A percentile compares a stretch with the other conserved stretches of the same genome.
Conservation (phyloP, 2,113 vertebrate species). For the Micromys minutus region DNA sequence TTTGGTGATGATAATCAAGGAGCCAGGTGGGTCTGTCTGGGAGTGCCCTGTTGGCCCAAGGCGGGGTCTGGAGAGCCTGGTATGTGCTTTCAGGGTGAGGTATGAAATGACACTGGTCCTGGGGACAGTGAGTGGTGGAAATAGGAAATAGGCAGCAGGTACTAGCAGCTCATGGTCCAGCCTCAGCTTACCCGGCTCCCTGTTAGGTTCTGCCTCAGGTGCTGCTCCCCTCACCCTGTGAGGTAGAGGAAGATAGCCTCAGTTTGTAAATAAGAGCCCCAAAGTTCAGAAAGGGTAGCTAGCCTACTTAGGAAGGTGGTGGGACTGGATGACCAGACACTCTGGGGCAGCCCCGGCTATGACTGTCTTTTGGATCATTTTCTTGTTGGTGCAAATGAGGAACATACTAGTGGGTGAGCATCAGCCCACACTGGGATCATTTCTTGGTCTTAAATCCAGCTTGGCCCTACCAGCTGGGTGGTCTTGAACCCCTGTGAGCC, state of each 20-base stretch:
- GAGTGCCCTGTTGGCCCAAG: constrained; percentile 67
- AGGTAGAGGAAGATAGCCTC: background rate
- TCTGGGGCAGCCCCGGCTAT: background rate
- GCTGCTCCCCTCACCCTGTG: background rate
- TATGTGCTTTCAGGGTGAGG: constrained; percentile 52
- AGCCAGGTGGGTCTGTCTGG: background rate
- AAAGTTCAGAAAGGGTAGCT: background rate
- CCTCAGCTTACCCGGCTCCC: background rate
- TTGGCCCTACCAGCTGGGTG: background rate
- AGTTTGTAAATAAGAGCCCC: background rate
- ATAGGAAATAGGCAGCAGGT: background rate
- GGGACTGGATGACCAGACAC: background rate
- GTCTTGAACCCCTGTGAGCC: background rate
- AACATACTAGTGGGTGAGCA: background rate
- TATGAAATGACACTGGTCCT: background rate
- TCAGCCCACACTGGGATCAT: background rate
- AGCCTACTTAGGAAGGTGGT: background rate
- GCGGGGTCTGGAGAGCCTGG: constrained; percentile 4
- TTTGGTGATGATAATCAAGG: background rate
- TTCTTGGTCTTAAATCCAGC: background rate
- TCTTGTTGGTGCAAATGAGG: background rate
- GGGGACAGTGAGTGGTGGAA: background rate
- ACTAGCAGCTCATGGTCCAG: background rate
- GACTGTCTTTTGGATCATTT: background rate
- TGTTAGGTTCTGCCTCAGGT: background rate